These are phyloP conservation scores for Lepisosteus oculatus DNA, from an alignment of 2,113 vertebrate species.

Conservation along the genomic window DNA sequence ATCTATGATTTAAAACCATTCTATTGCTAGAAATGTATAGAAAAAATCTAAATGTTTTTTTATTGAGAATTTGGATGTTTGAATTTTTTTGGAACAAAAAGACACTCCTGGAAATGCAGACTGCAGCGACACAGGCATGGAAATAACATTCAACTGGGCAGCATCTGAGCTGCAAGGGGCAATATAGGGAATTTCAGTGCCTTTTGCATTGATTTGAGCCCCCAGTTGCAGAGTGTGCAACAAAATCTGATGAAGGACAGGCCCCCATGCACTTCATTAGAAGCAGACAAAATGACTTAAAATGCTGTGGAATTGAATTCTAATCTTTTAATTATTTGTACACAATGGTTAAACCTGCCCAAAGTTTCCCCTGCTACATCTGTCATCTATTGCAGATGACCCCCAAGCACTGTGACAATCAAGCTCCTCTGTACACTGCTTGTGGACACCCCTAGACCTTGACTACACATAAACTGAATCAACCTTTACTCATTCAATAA, in stretches of 20 bases:
- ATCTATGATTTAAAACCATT: too few species aligned
- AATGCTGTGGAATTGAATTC: slow-evolving; percentile 67
- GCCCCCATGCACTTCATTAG: slow-evolving; percentile 50
- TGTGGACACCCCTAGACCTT: too few species aligned
- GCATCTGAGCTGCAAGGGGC: slow-evolving; percentile 53
- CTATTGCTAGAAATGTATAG: too few species aligned
- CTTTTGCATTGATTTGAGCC: too few species aligned
- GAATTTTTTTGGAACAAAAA: too few species aligned
- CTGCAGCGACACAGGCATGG: background rate
- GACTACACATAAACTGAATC: too few species aligned
- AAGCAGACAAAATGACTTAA: slow-evolving; percentile 61
- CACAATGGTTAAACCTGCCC: slow-evolving; percentile 14
- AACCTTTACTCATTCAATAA: too few species aligned
- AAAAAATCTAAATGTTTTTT: too few species aligned
- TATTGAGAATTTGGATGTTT: too few species aligned
- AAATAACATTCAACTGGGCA: slow-evolving; percentile 48
- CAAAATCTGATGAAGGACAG: slow-evolving; percentile 59
- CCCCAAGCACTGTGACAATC: slow-evolving; percentile 17
- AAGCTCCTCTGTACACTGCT: slow-evolving; percentile 12
- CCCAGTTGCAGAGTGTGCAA: too few species aligned
- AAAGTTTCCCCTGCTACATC: slow-evolving; percentile 11
- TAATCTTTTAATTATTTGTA: slow-evolving; percentile 45
- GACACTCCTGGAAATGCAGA: too few species aligned
- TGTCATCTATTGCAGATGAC: slow-evolving; percentile 12
- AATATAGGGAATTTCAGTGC: slow-evolving; percentile 41